Conservation (phyloP, 2,113 vertebrate species). For the Platycercus adscitus region DNA sequence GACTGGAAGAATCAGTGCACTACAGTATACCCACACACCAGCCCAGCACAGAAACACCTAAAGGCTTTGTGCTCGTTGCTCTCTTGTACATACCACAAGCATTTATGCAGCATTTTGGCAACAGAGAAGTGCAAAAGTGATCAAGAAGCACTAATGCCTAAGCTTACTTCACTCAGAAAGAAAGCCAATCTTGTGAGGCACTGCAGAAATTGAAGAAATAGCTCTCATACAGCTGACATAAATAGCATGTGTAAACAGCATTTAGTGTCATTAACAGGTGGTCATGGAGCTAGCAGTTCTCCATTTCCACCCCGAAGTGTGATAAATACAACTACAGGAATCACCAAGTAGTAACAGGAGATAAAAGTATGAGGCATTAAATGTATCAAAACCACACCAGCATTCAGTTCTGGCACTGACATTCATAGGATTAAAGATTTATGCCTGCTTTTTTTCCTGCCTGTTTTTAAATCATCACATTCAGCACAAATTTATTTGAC, state of each 20-base stretch:
- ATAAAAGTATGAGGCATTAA: background rate
- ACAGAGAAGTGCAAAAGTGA: background rate
- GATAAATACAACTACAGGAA: background rate
- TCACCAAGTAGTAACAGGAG: background rate
- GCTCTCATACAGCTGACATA: constrained; percentile 30
- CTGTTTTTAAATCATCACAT: background rate
- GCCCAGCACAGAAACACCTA: background rate
- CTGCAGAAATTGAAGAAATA: constrained; percentile 25
- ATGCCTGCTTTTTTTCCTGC: too few relatives aligned
- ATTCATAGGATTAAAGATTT: background rate
- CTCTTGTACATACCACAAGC: background rate
- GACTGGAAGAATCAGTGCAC: background rate
- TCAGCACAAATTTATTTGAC: background rate
- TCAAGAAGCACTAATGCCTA: background rate
- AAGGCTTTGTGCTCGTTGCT: background rate
- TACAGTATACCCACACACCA: background rate
- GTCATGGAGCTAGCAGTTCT: background rate
- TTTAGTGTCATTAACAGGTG: constrained; percentile 55
- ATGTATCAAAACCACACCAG: background rate
- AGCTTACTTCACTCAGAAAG: background rate
- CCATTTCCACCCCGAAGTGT: background rate
- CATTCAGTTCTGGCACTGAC: background rate
- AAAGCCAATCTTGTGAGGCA: background rate
- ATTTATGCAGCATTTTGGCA: background rate
- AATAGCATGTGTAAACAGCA: constrained; percentile 28